A percentile compares a stretch with the other conserved stretches of the same genome.
Evolutionary conservation across 2,797 vertebrate genomes (phyloP).

Genomic region (Pitangus sulphuratus): DNA sequence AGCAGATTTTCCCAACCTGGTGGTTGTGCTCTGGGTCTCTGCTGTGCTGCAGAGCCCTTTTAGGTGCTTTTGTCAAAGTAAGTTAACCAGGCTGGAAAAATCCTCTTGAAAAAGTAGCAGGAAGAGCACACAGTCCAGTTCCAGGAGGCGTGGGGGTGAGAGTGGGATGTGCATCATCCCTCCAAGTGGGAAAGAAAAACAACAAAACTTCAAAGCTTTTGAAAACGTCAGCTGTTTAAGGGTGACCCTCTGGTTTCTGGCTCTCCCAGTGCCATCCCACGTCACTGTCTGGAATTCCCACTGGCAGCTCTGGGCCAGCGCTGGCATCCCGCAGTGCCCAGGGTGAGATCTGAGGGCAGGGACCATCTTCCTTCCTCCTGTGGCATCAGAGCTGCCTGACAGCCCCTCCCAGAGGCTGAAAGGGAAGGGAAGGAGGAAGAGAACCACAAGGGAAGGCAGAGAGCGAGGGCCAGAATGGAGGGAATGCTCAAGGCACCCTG

Average conservation of each 20-base stretch:
- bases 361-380: not conserved
- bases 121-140: not conserved
- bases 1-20: not conserved
- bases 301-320: rapidly evolving
- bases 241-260: not conserved
- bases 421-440: not conserved
- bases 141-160: rapidly evolving
- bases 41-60: not conserved
- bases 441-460: not conserved
- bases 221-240: not conserved
- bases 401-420: not conserved
- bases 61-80: not conserved
- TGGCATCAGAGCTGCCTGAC: not conserved
- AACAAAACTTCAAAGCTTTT: not conserved
- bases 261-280: not conserved
- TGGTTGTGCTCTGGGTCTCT: not conserved
- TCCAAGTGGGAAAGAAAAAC: rapidly evolving
- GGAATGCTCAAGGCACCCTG: not conserved
- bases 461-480: not conserved
- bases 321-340: not conserved
- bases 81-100: not conserved
- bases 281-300: rapidly evolving
- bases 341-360: not conserved
- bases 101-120: not conserved
- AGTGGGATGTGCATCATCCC: not conserved